phyloP scores from a whole-genome alignment of 2,113 vertebrate species.

The Saguinus midas region DNA sequence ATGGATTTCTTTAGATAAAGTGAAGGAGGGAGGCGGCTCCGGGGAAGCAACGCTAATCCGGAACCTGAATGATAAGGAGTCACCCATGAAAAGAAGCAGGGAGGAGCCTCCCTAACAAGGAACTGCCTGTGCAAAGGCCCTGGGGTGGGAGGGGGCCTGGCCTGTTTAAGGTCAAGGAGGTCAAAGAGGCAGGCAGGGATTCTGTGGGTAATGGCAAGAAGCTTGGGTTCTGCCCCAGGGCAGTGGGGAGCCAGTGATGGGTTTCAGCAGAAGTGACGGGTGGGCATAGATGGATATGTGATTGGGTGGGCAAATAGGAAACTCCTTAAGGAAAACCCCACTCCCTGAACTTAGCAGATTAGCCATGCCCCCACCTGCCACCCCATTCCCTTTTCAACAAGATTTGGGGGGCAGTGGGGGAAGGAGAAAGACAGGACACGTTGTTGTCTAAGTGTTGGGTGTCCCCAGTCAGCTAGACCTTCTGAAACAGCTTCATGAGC shows the following conservation, averaged over 20 bases:
- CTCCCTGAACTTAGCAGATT: neutral
- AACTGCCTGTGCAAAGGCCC: slow-evolving; percentile 44
- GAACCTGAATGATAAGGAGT: neutral
- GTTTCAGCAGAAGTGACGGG: neutral
- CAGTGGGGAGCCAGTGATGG: neutral
- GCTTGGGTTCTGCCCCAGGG: neutral
- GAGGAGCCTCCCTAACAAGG: neutral
- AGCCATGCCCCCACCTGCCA: neutral
- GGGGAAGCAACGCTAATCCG: neutral
- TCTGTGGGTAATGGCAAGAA: neutral
- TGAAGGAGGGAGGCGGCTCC: neutral
- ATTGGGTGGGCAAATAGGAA: neutral
- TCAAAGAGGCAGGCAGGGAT: neutral
- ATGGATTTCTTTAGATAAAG: neutral
- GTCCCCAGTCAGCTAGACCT: neutral
- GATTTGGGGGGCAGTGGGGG: neutral
- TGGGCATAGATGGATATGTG: neutral
- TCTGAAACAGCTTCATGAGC: neutral
- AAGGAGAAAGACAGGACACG: neutral
- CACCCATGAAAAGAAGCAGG: neutral
- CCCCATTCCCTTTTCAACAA: neutral
- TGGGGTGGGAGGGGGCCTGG: neutral
- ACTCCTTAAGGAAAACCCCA: neutral
- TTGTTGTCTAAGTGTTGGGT: neutral
- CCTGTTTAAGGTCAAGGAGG: neutral